phyloP scores from a whole-genome alignment of 2,797 vertebrate species.

The Holocentrus rufus region DNA sequence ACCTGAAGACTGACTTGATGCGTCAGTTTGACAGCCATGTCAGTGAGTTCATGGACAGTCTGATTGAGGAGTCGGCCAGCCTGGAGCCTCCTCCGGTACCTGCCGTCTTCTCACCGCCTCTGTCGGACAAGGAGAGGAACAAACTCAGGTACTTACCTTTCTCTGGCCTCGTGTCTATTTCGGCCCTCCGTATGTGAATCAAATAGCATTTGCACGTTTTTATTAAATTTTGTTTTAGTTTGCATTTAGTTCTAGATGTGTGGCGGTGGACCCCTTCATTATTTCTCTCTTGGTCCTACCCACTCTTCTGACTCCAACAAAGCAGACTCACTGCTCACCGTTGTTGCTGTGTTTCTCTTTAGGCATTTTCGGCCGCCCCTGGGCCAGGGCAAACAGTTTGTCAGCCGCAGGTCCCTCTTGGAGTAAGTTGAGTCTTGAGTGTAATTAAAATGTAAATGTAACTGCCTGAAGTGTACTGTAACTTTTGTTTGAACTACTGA shows the following conservation, averaged over 20 bases:
- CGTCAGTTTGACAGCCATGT: slow-evolving; percentile 91
- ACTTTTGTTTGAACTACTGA: not conserved
- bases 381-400: slow-evolving; percentile 90
- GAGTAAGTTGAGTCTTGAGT: slow-evolving; percentile 85
- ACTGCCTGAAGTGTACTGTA: not conserved
- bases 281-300: not conserved
- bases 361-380: slow-evolving; percentile 84
- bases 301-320: not conserved
- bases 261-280: not conserved
- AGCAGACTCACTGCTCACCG: not conserved
- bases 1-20: slow-evolving; percentile 90
- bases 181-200: not conserved
- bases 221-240: not conserved
- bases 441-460: not conserved
- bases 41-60: slow-evolving; percentile 89
- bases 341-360: slow-evolving; percentile 35
- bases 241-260: not conserved
- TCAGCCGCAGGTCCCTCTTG: slow-evolving; percentile 89
- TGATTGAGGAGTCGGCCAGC: slow-evolving; percentile 88
- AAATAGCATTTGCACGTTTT: not conserved
- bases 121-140: slow-evolving; percentile 83
- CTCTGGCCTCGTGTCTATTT: not conserved
- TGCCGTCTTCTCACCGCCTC: slow-evolving; percentile 78
- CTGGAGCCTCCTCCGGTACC: slow-evolving; percentile 82
- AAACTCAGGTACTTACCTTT: slow-evolving; percentile 82